These are phyloP conservation scores for Acanthornis magna DNA, from an alignment of 2,797 vertebrate genomes.

Conservation along the genomic window DNA sequence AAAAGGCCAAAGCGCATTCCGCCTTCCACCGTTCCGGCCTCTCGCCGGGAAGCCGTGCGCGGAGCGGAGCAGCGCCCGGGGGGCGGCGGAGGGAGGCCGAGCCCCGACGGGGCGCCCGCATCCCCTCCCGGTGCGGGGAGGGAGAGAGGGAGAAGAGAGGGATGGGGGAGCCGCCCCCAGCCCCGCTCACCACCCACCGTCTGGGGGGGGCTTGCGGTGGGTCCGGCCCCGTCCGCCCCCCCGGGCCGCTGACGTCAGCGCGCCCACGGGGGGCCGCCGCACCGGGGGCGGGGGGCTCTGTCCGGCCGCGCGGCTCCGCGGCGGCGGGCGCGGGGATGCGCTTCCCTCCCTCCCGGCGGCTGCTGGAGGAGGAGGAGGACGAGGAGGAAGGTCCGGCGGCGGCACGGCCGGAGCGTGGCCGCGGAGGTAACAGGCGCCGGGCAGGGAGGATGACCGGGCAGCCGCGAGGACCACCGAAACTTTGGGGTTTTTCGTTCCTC, in stretches of 20 bases:
- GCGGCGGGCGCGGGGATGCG: not conserved
- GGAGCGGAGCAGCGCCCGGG: not conserved
- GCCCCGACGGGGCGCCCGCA: not conserved
- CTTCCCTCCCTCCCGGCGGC: not conserved
- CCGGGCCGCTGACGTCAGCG: not conserved
- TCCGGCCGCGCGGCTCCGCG: not conserved
- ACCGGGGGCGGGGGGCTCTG: not conserved
- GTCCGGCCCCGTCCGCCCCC: not conserved
- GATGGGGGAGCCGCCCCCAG: not conserved
- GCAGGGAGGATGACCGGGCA: not conserved
- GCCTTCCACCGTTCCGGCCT: not conserved
- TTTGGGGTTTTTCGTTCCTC: not conserved
- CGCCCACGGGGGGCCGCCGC: not conserved
- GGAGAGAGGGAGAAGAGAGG: not conserved
- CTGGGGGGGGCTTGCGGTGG: not conserved
- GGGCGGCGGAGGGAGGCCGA: slow-evolving; percentile 42
- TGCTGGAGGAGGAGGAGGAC: not conserved
- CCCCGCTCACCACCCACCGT: not conserved
- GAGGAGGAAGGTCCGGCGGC: not conserved
- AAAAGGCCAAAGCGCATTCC: not conserved
- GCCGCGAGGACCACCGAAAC: not conserved
- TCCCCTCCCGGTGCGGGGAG: not conserved
- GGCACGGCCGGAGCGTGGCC: not conserved
- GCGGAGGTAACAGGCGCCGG: not conserved
- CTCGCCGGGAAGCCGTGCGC: not conserved